These are phyloP conservation scores for Drosophila helvetica DNA, from an alignment of 2,888 invertebrate species.

Conservation along the genomic window DNA sequence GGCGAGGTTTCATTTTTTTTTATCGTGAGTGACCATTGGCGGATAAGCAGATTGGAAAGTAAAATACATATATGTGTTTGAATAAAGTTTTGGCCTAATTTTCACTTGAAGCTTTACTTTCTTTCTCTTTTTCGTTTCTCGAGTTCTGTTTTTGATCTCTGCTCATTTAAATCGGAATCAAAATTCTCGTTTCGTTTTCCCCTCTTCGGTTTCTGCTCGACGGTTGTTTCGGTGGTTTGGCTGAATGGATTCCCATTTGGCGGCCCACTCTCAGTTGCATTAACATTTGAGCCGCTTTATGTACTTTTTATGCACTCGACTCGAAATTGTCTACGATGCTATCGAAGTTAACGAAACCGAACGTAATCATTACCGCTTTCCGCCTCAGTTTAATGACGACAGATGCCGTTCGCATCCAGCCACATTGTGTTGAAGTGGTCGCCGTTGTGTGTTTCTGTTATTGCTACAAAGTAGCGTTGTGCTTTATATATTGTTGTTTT, in stretches of 20 bases:
- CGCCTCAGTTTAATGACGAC: no score
- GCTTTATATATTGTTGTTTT: conserved; percentile 23
- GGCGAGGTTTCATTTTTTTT: conserved; percentile 33
- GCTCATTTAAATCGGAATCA: conserved; percentile 25
- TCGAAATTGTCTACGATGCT: conserved; percentile 8
- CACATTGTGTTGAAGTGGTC: conserved; percentile 29
- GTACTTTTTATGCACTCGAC: conserved; percentile 33
- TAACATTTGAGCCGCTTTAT: conserved; percentile 20
- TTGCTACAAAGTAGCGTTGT: conserved; percentile 23
- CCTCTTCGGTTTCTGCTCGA: conserved; percentile 2
- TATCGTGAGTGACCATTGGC: conserved; percentile 14
- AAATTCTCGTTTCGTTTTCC: conserved; percentile 13
- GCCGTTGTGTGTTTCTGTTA: conserved; percentile 20
- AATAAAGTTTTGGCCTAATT: conserved; percentile 64
- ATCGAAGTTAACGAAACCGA: no score
- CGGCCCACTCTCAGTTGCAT: conserved; percentile 21
- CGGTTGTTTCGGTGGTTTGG: conserved; percentile 9
- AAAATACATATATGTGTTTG: conserved; percentile 1
- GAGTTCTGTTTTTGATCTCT: conserved; percentile 30
- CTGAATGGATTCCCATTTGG: conserved; percentile 9
- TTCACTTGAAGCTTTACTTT: conserved; percentile 63
- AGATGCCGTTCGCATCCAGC: conserved; percentile 24
- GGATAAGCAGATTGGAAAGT: conserved; percentile 13
- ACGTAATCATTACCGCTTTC: conserved; percentile 20
- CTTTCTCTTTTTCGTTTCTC: conserved; percentile 49